phyloP scores from a whole-genome alignment of 2,888 invertebrate species.

The Drosophila villosipedis region DNA sequence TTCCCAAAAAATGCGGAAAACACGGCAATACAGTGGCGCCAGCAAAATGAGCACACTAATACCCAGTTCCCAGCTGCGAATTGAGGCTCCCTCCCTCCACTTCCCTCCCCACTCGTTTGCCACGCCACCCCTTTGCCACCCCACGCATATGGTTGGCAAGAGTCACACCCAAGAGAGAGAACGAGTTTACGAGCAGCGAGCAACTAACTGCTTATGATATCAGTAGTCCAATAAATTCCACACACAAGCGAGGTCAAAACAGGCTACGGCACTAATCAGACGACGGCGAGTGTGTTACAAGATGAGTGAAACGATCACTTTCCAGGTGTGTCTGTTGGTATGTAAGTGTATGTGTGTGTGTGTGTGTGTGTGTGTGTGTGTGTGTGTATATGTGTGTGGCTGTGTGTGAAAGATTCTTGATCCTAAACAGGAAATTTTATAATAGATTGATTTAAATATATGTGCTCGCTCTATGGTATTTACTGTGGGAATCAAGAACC shows the following conservation, averaged over 20 bases:
- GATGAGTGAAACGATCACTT: slow-evolving; percentile 44
- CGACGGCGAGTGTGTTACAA: slow-evolving; percentile 34
- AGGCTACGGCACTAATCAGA: slow-evolving; percentile 56
- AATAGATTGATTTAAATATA: slow-evolving; percentile 55
- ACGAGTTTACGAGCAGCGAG: slow-evolving; percentile 44
- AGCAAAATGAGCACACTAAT: slow-evolving; percentile 69
- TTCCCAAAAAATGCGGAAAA: slow-evolving; percentile 68
- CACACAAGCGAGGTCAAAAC: slow-evolving; percentile 54
- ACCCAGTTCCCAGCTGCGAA: slow-evolving; percentile 33
- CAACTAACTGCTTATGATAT: slow-evolving; percentile 42
- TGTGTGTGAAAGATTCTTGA: slow-evolving; percentile 27
- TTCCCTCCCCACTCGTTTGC: slow-evolving; percentile 4
- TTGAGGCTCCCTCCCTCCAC: slow-evolving; percentile 10
- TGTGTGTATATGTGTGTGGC: neutral
- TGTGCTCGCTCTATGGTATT: slow-evolving; percentile 40
- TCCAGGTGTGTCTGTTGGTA: slow-evolving; percentile 2
- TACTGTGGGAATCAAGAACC: slow-evolving; percentile 49
- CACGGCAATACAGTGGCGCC: slow-evolving; percentile 69
- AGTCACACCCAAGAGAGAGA: slow-evolving; percentile 33
- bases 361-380: neutral
- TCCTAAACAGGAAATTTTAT: slow-evolving; percentile 64
- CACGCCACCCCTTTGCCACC: slow-evolving; percentile 9
- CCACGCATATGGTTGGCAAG: slow-evolving; percentile 12
- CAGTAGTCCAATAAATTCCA: slow-evolving; percentile 63
- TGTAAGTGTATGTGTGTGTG: neutral